A percentile compares a stretch with the other conserved stretches of the same genome.
Conservation (phyloP, 2,113 vertebrate genomes). For the Pygoscelis adeliae region DNA sequence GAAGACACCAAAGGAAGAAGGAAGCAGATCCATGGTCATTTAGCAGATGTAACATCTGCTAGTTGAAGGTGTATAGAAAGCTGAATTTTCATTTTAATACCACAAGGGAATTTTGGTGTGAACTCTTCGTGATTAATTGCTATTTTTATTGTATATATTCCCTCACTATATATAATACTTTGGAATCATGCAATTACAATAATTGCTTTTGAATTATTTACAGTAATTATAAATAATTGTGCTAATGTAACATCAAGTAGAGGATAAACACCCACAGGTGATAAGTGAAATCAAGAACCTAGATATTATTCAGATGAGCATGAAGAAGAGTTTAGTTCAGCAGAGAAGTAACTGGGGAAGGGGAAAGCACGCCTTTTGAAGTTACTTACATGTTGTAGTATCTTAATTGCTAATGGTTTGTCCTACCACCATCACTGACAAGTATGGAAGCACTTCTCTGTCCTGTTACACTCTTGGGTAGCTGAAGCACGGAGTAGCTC, state of each 20-base stretch:
- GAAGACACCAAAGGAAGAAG: background rate
- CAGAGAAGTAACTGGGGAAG: background rate
- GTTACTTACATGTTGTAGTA: background rate
- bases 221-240: conserved; percentile 52
- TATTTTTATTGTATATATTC: conserved; percentile 11
- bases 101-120: background rate
- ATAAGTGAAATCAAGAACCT: background rate
- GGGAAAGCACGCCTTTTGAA: background rate
- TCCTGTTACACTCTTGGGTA: background rate
- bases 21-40: background rate
- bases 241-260: background rate
- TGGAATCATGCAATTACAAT: conserved; percentile 28
- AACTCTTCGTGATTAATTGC: background rate
- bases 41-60: background rate
- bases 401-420: background rate
- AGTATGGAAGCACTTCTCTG: background rate
- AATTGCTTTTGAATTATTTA: conserved; percentile 59
- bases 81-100: background rate
- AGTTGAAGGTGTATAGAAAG: background rate
- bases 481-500: background rate
- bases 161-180: background rate
- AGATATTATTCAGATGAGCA: background rate
- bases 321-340: background rate
- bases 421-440: background rate
- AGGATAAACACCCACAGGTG: background rate